A percentile compares a stretch with the other conserved stretches of the same genome.
phyloP scores from a whole-genome alignment of 35 echinoderm and acorn worm species.

The Apostichopus japonicus region DNA sequence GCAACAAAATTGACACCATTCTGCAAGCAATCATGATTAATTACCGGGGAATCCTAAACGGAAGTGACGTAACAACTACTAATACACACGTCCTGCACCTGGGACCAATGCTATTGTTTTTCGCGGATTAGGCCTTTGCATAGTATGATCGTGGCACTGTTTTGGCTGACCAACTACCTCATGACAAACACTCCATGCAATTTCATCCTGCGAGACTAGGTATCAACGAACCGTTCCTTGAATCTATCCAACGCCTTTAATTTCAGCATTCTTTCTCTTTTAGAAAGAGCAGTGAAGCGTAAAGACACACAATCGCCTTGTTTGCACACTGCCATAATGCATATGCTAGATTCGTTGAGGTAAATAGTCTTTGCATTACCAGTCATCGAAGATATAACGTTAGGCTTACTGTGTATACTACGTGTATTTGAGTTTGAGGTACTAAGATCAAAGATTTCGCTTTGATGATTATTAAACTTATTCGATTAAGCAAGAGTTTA shows the following conservation, averaged over 20 bases:
- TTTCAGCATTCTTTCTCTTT: slow-evolving; percentile 24
- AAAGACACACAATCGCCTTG: background rate
- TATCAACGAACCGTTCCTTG: background rate
- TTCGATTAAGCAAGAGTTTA: background rate
- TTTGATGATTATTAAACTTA: background rate
- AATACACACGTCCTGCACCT: background rate
- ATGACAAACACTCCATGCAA: background rate
- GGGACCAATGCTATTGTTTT: background rate
- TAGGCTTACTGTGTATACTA: too few relatives aligned
- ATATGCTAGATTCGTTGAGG: slow-evolving; percentile 43
- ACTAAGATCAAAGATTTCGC: background rate
- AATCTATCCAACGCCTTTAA: slow-evolving; percentile 8
- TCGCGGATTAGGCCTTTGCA: background rate
- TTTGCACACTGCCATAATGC: slow-evolving; percentile 8
- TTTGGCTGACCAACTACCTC: too few relatives aligned
- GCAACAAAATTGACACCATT: too few relatives aligned
- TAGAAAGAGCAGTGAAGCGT: slow-evolving; percentile 26
- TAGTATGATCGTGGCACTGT: background rate
- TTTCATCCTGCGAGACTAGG: background rate
- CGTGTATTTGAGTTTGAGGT: too few relatives aligned
- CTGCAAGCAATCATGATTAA: too few relatives aligned
- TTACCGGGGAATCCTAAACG: too few relatives aligned
- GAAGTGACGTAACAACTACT: too few relatives aligned
- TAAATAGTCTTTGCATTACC: background rate
- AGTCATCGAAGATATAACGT: too few relatives aligned